phyloP scores from a whole-genome alignment of 2,113 vertebrate genomes.

The Gallinago undulata region DNA sequence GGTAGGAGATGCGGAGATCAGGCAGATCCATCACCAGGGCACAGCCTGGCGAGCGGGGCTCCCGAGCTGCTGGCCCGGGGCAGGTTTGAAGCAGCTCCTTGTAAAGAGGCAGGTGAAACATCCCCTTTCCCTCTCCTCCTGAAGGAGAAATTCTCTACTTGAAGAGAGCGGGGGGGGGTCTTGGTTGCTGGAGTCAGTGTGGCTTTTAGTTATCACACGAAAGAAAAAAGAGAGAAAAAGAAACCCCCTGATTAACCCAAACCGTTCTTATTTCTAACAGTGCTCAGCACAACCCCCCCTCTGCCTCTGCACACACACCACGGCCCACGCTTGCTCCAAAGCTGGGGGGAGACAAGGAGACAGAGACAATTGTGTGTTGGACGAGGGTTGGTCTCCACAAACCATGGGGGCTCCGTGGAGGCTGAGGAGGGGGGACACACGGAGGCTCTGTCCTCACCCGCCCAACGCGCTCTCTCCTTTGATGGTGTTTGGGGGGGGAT shows the following conservation, averaged over 20 bases:
- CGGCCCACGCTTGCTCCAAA: rapidly evolving
- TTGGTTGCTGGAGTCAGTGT: background rate
- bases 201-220: background rate
- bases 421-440: background rate
- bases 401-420: background rate
- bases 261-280: background rate
- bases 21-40: background rate
- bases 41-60: background rate
- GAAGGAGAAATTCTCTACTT: background rate
- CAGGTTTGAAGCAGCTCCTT: background rate
- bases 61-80: background rate
- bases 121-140: background rate
- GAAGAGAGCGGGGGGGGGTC: background rate
- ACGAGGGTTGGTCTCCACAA: rapidly evolving
- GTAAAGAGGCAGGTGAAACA: background rate
- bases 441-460: rapidly evolving
- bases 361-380: background rate
- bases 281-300: background rate
- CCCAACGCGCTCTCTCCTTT: rapidly evolving
- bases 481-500: background rate
- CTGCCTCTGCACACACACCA: rapidly evolving
- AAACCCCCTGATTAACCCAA: background rate
- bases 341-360: background rate
- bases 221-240: background rate
- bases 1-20: background rate